phyloP scores from a whole-genome alignment of 2,888 invertebrate genomes.

The Salpingus planirostris region DNA sequence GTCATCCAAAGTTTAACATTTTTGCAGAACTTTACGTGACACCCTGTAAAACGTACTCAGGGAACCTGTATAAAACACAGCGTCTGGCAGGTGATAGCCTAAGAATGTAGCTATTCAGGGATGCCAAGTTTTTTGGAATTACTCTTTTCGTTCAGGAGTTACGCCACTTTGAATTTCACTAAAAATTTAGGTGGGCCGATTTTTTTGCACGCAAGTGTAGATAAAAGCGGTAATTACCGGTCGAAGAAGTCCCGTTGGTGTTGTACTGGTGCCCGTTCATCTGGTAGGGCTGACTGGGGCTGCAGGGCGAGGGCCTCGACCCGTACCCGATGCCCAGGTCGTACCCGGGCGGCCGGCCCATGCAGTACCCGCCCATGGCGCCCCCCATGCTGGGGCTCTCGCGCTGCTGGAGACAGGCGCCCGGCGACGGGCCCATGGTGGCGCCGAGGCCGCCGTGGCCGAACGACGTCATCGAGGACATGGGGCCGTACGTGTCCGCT shows the following conservation, averaged over 20 bases:
- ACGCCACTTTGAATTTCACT: no score
- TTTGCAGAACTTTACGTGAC: no score
- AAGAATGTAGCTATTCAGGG: no score
- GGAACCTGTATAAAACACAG: no score
- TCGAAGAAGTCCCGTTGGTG: constrained; percentile 47
- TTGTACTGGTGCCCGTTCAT: constrained; percentile 48
- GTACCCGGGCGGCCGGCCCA: constrained; percentile 46
- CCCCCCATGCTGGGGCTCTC: constrained; percentile 44
- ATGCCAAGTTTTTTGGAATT: no score
- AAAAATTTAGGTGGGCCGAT: no score
- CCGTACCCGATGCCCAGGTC: constrained; percentile 50
- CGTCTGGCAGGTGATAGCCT: no score
- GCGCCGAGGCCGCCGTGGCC: constrained; percentile 37
- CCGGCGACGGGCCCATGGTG: constrained; percentile 46
- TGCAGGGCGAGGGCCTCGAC: constrained; percentile 55
- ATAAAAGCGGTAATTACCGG: no score
- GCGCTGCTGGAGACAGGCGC: constrained; percentile 49
- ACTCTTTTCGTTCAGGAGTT: no score
- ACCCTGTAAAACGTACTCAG: no score
- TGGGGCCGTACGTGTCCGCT: constrained; percentile 61
- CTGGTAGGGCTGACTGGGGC: constrained; percentile 60
- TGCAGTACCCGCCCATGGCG: constrained; percentile 45
- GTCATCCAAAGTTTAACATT: no score
- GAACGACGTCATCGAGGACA: constrained; percentile 51
- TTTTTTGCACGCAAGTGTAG: no score